phyloP scores from a whole-genome alignment of 2,113 vertebrate genomes.

The Odontesthes bonariensis region DNA sequence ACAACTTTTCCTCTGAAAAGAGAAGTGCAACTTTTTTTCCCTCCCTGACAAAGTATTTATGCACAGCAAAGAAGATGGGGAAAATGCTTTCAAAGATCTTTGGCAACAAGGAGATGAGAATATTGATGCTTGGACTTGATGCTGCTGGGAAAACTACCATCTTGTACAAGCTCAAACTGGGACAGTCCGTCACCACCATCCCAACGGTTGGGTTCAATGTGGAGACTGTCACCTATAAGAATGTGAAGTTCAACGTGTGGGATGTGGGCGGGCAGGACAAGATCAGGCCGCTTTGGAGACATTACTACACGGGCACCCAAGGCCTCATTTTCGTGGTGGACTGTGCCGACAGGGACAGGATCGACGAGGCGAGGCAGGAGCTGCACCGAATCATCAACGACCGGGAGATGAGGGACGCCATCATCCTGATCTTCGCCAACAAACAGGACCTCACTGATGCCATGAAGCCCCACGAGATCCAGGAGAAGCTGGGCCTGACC shows the following conservation, averaged over 20 bases:
- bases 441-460: conserved; percentile 98
- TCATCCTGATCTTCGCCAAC: conserved; percentile 99
- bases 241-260: conserved; percentile 99
- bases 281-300: conserved; percentile 97
- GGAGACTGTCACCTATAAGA: conserved; percentile 98
- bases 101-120: conserved; percentile 99
- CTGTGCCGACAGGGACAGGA: conserved; percentile 97
- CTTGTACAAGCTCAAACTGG: conserved; percentile 98
- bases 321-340: conserved; percentile 99
- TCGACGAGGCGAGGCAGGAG: conserved; percentile 97
- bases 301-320: conserved; percentile 99
- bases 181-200: conserved; percentile 98
- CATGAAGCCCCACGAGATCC: conserved; percentile 99
- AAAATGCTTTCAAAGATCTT: conserved; percentile 99
- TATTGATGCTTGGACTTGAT: conserved; percentile 98
- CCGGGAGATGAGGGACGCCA: conserved; percentile 98
- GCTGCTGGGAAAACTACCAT: conserved; percentile 98
- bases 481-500: conserved; percentile 99
- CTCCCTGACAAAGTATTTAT: conserved; percentile 75
- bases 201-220: conserved; percentile 99
- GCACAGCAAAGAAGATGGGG: conserved; percentile 90
- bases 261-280: conserved; percentile 99
- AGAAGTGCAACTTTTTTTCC: conserved; percentile 30
- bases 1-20: conserved; percentile 26
- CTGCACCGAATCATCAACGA: conserved; percentile 98